These are phyloP conservation scores for Aphelinus atriplicis DNA, from an alignment of 1,140 invertebrate genomes.

Conservation along the genomic window DNA sequence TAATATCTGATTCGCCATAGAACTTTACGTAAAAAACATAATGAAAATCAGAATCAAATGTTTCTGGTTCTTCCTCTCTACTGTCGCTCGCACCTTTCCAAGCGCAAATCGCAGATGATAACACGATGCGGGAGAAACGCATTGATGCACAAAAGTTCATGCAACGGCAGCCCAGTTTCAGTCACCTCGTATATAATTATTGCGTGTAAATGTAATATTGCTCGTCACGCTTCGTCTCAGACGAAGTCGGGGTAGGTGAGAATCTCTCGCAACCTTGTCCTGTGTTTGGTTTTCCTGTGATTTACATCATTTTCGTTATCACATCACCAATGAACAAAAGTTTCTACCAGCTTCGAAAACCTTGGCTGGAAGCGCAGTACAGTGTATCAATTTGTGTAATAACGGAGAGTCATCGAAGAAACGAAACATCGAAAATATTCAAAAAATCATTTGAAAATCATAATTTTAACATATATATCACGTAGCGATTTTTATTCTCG, in stretches of 20 bases:
- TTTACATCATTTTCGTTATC: background rate
- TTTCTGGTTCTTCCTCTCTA: background rate
- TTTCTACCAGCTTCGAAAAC: background rate
- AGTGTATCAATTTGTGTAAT: background rate
- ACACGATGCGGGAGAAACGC: no score
- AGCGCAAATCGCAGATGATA: background rate
- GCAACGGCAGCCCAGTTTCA: constrained; percentile 29
- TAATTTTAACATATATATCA: no score
- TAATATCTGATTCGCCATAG: background rate
- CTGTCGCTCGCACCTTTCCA: background rate
- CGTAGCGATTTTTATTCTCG: background rate
- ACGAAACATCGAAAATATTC: background rate
- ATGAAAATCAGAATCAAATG: background rate
- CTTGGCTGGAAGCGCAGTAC: constrained; percentile 5
- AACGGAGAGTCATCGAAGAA: background rate
- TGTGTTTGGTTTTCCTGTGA: background rate
- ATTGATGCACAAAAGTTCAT: no score
- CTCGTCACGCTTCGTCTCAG: constrained; percentile 50
- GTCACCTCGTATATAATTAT: constrained; percentile 30
- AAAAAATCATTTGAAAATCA: no score
- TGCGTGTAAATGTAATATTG: constrained; percentile 50
- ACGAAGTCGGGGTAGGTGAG: constrained; percentile 32
- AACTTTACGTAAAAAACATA: background rate
- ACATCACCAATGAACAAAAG: background rate
- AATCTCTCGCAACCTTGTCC: background rate